Conservation (phyloP, 2,888 invertebrate species). For the Pherbina coryleti region DNA sequence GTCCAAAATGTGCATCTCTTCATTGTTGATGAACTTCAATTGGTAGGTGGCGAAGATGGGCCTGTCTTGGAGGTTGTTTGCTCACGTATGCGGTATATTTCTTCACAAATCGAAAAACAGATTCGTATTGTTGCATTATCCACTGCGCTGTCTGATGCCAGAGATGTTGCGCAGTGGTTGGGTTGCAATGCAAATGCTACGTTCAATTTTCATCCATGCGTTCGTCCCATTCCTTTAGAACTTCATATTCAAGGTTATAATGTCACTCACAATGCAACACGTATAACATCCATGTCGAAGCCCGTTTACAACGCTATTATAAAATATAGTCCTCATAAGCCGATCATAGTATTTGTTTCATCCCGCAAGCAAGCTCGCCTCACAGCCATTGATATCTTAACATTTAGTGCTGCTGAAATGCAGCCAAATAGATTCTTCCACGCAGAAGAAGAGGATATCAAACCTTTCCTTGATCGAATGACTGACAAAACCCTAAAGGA, state of each 20-base stretch:
- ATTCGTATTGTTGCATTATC: constrained; percentile 95
- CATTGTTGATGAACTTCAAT: constrained; percentile 95
- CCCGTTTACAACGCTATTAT: constrained; percentile 95
- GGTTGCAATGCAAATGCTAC: constrained; percentile 93
- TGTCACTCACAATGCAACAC: constrained; percentile 96
- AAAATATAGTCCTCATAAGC: constrained; percentile 85
- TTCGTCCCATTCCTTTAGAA: constrained; percentile 94
- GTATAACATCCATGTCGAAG: constrained; percentile 97
- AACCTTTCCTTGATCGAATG: constrained; percentile 89
- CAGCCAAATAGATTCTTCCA: constrained; percentile 90
- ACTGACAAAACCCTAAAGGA: constrained; percentile 92
- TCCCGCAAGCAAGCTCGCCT: constrained; percentile 90
- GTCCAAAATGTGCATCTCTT: constrained; percentile 97
- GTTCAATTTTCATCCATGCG: constrained; percentile 99
- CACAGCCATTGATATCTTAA: constrained; percentile 96
- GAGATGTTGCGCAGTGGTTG: constrained; percentile 96
- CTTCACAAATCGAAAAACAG: constrained; percentile 90
- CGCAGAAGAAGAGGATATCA: constrained; percentile 86
- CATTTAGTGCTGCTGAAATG: constrained; percentile 91
- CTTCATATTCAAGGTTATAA: constrained; percentile 97
- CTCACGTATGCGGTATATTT: constrained; percentile 94
- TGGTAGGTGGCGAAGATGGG: constrained; percentile 90
- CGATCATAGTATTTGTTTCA: constrained; percentile 91
- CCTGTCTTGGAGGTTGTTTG: constrained; percentile 95
- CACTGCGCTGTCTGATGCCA: constrained; percentile 93